Base-by-base conservation (phyloP, 2,888 invertebrate species). In the Orchesellides sinensis region DNA sequence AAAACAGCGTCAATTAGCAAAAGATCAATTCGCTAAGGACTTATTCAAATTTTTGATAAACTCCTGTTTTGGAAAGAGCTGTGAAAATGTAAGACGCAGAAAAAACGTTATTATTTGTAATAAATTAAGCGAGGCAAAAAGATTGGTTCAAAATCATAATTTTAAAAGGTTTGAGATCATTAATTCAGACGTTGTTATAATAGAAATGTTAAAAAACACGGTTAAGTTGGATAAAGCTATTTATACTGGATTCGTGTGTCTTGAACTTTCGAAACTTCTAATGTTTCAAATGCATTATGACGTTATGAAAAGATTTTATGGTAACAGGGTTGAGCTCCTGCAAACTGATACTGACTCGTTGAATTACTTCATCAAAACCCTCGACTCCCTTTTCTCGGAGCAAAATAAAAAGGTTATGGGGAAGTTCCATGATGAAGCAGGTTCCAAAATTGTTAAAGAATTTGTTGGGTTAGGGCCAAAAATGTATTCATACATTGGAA, bases 401-500 rank as follows among this genome's bases (percentile, higher is more conserved):
- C 14, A 27, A 27, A 87, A 88, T 66, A 86, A 86, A 65, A 88
- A 88, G 61, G 75, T 78, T 1, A 17, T 87, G 0, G 88, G 88
- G 0, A 86, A 87, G 47, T 84, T 88, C 82, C 89, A 89, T 68
- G 88, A 89, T 59, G 88, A 88, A 68, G 73, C 63, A 5, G 69
- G 72, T 17, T 84, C 84, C 1, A 61, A 65, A 23, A 80, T 84
- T 27, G 77, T 87, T 40, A 29, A 73, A 0, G 83, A 86, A 49
- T 88, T 87, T 82, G 78, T 86, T 2, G 88, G 88, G 6, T 69
- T 89, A 6, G 79, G 65, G 14, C 77, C 85, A 23, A 85, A 85
- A 65, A 8, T 70, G 23, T 85, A 85, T 74, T 70, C 56, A 1
- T 40, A 81, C 5, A 2, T 0, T 29, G 82, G 79, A 1, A 14